Evolutionary conservation across 2,888 invertebrate species (phyloP).

Genomic region (Heteromurus nitidus): DNA sequence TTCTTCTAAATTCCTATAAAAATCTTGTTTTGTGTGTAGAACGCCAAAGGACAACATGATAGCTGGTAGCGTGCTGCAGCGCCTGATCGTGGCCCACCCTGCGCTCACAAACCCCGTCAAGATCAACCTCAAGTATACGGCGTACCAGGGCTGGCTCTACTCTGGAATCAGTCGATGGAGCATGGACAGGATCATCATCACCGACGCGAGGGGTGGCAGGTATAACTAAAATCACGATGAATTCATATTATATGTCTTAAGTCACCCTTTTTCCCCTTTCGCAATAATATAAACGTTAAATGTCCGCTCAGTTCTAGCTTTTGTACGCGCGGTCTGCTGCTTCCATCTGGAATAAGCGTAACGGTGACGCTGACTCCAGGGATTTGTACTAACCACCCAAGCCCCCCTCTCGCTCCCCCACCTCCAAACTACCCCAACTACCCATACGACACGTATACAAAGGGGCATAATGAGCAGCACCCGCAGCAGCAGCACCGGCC

Average conservation of each 20-base stretch:
- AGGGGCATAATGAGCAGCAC: not conserved
- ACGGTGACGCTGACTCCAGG: conserved; percentile 85
- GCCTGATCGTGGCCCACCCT: conserved; percentile 92
- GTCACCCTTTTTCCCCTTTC: too few relatives aligned
- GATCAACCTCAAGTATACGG: conserved; percentile 87
- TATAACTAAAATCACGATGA: conserved; percentile 76
- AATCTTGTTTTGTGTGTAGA: conserved; percentile 77
- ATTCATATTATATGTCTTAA: too few relatives aligned
- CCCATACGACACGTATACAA: conserved; percentile 50
- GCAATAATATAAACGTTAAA: too few relatives aligned
- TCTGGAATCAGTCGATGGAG: conserved; percentile 87
- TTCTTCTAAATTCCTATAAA: not conserved
- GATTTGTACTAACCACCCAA: conserved; percentile 78
- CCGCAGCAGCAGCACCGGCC: too few relatives aligned
- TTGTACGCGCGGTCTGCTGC: conserved; percentile 84
- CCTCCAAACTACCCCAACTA: conserved; percentile 38
- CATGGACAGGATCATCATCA: conserved; percentile 87
- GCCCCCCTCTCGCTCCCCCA: conserved; percentile 1
- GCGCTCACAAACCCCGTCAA: conserved; percentile 84
- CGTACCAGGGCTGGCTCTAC: conserved; percentile 93
- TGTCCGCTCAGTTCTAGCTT: conserved; percentile 81
- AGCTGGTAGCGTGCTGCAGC: conserved; percentile 84
- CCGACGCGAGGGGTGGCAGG: conserved; percentile 90
- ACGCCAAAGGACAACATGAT: conserved; percentile 86
- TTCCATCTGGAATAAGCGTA: conserved; percentile 85